phyloP scores from a whole-genome alignment of 92 coral and sea anemone species.

The Epizoanthus stellaris region DNA sequence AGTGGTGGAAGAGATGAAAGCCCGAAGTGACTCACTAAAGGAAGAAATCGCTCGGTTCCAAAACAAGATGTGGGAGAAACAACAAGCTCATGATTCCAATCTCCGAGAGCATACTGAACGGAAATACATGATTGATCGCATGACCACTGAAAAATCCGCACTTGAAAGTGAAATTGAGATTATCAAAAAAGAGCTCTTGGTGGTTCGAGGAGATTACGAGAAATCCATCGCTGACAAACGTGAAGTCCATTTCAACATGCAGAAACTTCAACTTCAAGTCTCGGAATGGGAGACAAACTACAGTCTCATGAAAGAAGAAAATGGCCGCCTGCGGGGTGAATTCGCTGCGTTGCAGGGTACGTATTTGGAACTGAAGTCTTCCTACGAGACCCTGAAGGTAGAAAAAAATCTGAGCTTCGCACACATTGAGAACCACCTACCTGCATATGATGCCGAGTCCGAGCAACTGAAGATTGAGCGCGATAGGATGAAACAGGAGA shows the following conservation, averaged over 20 bases:
- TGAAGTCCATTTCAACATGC: constrained; percentile 58
- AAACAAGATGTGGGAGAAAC: constrained; percentile 60
- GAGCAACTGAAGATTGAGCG: constrained; percentile 47
- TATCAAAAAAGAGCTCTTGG: constrained; percentile 51
- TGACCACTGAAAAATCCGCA: constrained; percentile 55
- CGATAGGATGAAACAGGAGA: constrained; percentile 44
- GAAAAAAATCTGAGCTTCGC: constrained; percentile 29
- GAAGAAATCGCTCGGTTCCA: constrained; percentile 47
- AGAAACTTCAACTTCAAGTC: constrained; percentile 68
- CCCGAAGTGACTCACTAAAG: constrained; percentile 50
- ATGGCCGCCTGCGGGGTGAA: constrained; percentile 61
- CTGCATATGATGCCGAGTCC: constrained; percentile 33
- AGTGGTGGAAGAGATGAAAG: constrained; percentile 52
- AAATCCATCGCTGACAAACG: constrained; percentile 63
- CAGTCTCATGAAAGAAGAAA: constrained; percentile 66
- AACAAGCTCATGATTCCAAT: constrained; percentile 60
- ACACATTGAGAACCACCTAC: constrained; percentile 25
- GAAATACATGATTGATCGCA: constrained; percentile 53
- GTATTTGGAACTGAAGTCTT: constrained; percentile 24
- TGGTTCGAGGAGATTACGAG: constrained; percentile 60
- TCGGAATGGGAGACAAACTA: constrained; percentile 75
- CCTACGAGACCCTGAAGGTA: constrained; percentile 15
- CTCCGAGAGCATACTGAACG: constrained; percentile 58
- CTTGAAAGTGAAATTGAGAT: constrained; percentile 59
- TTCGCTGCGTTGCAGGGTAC: constrained; percentile 47